Evolutionary conservation across 2,797 vertebrate genomes (phyloP), one percentile per base, ranked within the genome.

Genomic region (Melanotaenia trifasciata): DNA sequence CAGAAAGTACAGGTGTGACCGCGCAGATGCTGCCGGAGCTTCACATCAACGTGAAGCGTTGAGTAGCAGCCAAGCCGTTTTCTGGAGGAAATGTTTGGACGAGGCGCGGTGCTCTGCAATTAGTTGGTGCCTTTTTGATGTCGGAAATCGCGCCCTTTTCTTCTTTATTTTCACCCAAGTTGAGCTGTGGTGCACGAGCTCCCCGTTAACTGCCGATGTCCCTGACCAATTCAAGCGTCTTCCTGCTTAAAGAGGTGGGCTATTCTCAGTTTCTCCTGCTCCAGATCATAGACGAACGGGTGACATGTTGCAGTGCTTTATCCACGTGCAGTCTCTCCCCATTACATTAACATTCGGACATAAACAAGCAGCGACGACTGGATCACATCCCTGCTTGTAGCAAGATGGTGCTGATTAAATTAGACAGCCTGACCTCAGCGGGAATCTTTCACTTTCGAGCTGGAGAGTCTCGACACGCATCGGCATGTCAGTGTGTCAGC

Each of bases 161-260:
- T 43, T 59, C 47, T 64, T 26, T 63, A 13, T 33, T 58, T 68
- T 20, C 40, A 28, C 47, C 40, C 54, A 81, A 88, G 66, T 86
- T 89, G 68, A 75, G 71, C 81, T 70, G 62, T 64, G 56, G 63
- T 78, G 85, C 84, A 78, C 62, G 76, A 78, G 73, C 80, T 61
- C 69, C 61, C 78, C 30, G 80, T 74, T 47, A 16, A 26, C 84
- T 77, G 84, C 93, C 91, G 89, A 95, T 95, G 94, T 95, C 94
- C 88, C 89, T 94, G 81, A 94, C 87, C 78, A 94, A 94, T 86
- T 95, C 92, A 47, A 93, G 93, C 90, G 91, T 93, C 87, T 94
- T 95, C 82, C 91, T 95, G 84, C 91, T 95, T 28, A 94, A 94
- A 70, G 92, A 95, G 94, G 94, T 95, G 84, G 91, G 86, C 91